Base-by-base conservation (phyloP, 1,140 invertebrate species). In the Parapsyche elsis region DNA sequence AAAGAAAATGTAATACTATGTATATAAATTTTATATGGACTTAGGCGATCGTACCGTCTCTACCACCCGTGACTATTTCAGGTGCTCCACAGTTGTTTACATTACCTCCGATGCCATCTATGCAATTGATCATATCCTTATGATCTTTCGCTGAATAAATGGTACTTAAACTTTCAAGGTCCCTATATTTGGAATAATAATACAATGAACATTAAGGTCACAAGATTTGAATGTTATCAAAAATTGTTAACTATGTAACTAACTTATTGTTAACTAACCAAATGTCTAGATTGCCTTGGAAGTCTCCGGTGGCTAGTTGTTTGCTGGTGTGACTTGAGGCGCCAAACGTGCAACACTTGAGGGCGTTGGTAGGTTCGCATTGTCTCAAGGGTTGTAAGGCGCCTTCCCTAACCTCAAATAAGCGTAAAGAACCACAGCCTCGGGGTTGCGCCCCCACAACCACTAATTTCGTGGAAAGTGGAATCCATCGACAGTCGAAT, bases 401-500 rank as follows among this genome's bases (percentile, higher is more conserved):
- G 14, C 93, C 93, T 44, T 92, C 91, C 16, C 90, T 92, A 23
- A 98, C 90, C 88, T 97, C 94, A 86, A 94, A 98, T n/a, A 97
- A 92, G 88, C 98, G 93, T 81, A 98, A 87, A 16, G 95, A 92
- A 0, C 97, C 97, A 45, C 92, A 94, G 71, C 95, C 95, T 85
- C 93, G 93, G 0, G 97, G 92, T 86, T 94, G 90, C 61, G 92
- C 94, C n/a, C 97, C 97, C 46, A 98, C 88, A 26, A 94, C 91
- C 76, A 98, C 92, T 87, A 98, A 96, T 88, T 98, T 98, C 0
- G 97, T 94, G 9, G 95, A 97, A 84, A 93, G 94, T 0, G 97
- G 97, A 84, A 99, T 94, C 97, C 97, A 98, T 89, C 96, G 96
- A n/a, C 93, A 91, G 85, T 98, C 97, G 87, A 96, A 98, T 16